Evolutionary conservation across 2,113 vertebrate species (phyloP).

Genomic region (Pantherophis guttatus): DNA sequence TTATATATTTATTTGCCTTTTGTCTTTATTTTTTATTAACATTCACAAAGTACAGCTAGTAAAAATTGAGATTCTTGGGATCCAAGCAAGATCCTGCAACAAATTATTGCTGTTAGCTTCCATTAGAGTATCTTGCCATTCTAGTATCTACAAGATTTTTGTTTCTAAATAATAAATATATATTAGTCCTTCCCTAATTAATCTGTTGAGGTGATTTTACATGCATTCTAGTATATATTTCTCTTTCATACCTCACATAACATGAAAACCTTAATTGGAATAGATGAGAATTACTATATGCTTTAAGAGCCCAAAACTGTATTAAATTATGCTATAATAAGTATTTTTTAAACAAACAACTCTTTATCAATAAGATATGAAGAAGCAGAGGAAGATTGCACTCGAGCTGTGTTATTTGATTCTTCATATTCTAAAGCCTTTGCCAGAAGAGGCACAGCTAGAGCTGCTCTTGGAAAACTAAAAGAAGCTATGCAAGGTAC

Average conservation of each 20-base stretch:
- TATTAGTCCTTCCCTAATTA: neutral
- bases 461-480: constrained; percentile 81
- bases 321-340: neutral
- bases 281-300: neutral
- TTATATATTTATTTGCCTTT: neutral
- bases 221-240: neutral
- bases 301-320: neutral
- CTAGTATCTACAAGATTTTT: neutral
- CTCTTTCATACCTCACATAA: neutral
- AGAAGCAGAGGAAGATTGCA: constrained; percentile 92
- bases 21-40: neutral
- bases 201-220: neutral
- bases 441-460: constrained; percentile 88
- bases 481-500: constrained; percentile 86
- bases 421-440: constrained; percentile 89
- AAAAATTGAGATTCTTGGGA: neutral
- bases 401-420: constrained; percentile 83
- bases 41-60: neutral
- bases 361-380: constrained; percentile 73
- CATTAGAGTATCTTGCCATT: neutral
- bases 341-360: neutral
- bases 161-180: neutral
- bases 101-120: neutral
- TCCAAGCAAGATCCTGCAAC: neutral
- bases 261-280: neutral